phyloP scores from a whole-genome alignment of 2,888 invertebrate genomes.

The Blera fallax region DNA sequence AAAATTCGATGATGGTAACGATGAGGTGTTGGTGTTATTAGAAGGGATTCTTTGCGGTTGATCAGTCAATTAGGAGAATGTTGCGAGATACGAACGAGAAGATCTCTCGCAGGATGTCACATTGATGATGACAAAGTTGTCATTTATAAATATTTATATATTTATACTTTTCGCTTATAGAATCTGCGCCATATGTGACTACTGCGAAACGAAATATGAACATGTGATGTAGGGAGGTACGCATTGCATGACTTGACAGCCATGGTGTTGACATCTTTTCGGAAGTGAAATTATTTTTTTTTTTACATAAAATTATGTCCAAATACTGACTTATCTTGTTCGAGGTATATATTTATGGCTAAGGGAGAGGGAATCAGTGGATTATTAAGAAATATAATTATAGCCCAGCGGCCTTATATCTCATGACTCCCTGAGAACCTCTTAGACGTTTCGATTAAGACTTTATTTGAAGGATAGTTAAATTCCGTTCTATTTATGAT shows the following conservation, averaged over 20 bases:
- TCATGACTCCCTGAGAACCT: too few species aligned
- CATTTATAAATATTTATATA: slow-evolving; percentile 48
- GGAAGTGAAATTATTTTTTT: background rate
- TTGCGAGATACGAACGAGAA: background rate
- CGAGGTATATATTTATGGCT: too few species aligned
- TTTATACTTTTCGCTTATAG: background rate
- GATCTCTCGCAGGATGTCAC: slow-evolving; percentile 6
- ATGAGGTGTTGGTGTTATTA: slow-evolving; percentile 12
- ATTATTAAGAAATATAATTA: too few species aligned
- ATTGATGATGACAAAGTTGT: slow-evolving; percentile 38
- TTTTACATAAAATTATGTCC: background rate
- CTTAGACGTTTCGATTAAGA: too few species aligned
- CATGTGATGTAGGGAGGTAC: background rate
- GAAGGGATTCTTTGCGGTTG: slow-evolving; percentile 39
- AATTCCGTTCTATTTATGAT: too few species aligned
- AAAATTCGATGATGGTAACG: background rate
- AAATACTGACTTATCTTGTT: background rate
- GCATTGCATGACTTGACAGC: background rate
- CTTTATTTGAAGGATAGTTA: too few species aligned
- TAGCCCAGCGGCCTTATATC: background rate
- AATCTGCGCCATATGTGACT: slow-evolving; percentile 1
- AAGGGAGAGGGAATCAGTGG: too few species aligned
- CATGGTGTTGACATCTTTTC: background rate
- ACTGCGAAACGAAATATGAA: background rate
- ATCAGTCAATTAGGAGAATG: slow-evolving; percentile 48